phyloP scores from a whole-genome alignment of 2,113 vertebrate genomes.

The Sylvia atricapilla region DNA sequence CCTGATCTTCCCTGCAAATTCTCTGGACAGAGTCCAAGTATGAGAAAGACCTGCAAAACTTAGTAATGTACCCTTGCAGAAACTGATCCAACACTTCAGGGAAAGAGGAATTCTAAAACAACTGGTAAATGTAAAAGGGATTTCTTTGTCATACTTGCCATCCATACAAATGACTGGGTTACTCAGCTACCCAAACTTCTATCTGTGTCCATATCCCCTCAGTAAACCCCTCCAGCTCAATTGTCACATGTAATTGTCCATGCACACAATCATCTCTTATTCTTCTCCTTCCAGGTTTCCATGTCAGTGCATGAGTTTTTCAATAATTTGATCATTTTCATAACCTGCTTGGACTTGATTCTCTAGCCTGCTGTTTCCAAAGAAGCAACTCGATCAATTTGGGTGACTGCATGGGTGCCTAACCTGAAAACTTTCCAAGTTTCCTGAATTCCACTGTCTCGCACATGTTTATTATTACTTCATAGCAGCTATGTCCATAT shows the following conservation, averaged over 20 bases:
- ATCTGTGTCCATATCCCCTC: neutral
- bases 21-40: neutral
- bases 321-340: neutral
- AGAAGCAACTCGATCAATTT: fast-evolving
- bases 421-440: neutral
- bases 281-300: neutral
- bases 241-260: neutral
- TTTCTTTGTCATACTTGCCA: neutral
- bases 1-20: neutral
- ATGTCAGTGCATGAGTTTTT: neutral
- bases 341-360: neutral
- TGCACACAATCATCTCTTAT: neutral
- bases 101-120: neutral
- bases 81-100: neutral
- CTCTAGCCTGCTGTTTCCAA: neutral
- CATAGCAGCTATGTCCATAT: neutral
- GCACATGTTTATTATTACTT: neutral
- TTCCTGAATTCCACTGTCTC: neutral
- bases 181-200: neutral
- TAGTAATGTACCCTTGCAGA: neutral
- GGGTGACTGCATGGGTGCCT: neutral
- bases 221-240: neutral
- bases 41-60: neutral
- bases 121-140: neutral
- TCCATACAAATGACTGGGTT: neutral